A percentile compares a stretch with the other conserved stretches of the same genome.
Conservation (phyloP, 2,113 vertebrate genomes). For the Anser cygnoides region DNA sequence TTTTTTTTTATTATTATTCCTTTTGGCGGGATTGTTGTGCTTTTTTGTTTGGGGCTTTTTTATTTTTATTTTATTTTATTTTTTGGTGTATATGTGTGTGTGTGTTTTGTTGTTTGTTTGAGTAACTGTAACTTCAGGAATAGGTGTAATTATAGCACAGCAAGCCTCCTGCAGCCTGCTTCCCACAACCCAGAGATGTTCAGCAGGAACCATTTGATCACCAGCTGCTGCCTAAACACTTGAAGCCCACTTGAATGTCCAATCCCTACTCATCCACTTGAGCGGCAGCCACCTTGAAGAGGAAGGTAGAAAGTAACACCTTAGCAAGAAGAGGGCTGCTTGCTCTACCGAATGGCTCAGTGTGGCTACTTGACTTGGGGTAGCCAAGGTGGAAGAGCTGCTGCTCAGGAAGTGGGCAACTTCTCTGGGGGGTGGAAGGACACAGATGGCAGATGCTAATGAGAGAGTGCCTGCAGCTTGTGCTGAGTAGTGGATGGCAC, state of each 20-base stretch:
- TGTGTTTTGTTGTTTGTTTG: background rate
- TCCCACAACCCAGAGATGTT: background rate
- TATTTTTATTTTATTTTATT: no score
- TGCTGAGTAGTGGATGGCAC: background rate
- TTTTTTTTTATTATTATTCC: background rate
- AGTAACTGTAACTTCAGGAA: background rate
- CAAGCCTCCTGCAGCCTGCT: background rate
- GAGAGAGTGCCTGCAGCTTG: background rate
- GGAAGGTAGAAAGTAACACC: background rate
- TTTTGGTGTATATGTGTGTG: no score
- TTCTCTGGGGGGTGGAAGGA: background rate
- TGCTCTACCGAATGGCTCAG: background rate
- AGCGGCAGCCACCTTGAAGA: background rate
- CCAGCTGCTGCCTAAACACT: background rate
- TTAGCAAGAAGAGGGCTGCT: background rate
- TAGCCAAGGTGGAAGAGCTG: background rate
- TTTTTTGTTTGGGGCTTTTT: no score
- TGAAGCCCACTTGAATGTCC: background rate
- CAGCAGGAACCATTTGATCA: background rate
- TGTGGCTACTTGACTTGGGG: background rate
- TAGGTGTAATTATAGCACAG: background rate
- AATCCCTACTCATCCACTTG: background rate
- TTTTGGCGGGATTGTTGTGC: no score
- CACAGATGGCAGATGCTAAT: background rate
- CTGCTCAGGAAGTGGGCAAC: background rate